A percentile compares a stretch with the other conserved stretches of the same genome.
phyloP scores from a whole-genome alignment of 2,113 vertebrate genomes.

The Phasianus colchicus region DNA sequence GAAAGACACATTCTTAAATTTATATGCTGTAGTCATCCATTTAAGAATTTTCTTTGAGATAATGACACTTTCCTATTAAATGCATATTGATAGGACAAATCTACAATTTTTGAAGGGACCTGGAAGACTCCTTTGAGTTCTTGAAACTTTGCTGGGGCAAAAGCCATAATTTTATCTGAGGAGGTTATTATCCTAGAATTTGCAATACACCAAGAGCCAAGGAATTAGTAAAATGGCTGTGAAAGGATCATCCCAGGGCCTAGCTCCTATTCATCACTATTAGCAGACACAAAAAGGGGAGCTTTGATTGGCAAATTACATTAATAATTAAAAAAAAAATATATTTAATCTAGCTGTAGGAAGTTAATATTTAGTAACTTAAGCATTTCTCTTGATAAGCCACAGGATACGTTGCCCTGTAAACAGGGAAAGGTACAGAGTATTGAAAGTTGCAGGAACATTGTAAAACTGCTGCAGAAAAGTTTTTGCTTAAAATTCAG shows the following conservation, averaged over 20 bases:
- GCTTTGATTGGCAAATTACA: neutral
- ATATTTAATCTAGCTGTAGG: neutral
- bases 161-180: neutral
- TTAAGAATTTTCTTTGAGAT: neutral
- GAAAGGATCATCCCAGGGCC: neutral
- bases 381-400: neutral
- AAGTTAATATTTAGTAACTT: neutral
- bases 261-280: neutral
- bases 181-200: neutral
- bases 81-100: neutral
- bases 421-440: neutral
- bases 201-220: neutral
- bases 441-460: neutral
- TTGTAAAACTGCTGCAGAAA: neutral
- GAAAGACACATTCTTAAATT: neutral
- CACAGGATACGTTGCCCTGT: neutral
- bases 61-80: neutral
- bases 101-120: neutral
- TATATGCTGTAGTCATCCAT: neutral
- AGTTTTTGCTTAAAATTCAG: neutral
- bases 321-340: neutral
- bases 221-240: neutral
- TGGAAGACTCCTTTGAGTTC: neutral
- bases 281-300: neutral
- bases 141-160: neutral